phyloP scores from a whole-genome alignment of 1,140 invertebrate genomes.

The Drosophila nigrodunni region DNA sequence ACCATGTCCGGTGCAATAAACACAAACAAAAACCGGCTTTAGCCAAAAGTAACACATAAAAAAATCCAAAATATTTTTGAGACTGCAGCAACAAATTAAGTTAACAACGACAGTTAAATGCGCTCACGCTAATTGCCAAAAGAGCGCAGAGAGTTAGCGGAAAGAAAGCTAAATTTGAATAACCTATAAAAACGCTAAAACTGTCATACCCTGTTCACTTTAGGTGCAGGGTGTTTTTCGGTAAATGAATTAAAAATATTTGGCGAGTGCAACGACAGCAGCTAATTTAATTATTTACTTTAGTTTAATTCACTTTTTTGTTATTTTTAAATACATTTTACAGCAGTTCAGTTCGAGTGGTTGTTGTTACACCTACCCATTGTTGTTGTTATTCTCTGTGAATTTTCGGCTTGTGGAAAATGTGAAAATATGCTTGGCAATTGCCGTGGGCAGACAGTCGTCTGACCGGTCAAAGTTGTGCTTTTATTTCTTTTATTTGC shows the following conservation, averaged over 20 bases:
- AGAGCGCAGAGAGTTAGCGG: not conserved
- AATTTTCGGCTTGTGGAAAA: not conserved
- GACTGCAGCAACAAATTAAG: slow-evolving; percentile 30
- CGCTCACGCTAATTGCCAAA: slow-evolving; percentile 1
- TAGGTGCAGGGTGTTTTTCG: slow-evolving; percentile 1
- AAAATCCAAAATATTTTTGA: slow-evolving; percentile 22
- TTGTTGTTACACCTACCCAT: not conserved
- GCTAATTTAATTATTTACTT: slow-evolving; percentile 80
- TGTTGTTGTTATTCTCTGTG: slow-evolving; percentile 3
- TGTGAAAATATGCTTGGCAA: slow-evolving; percentile 36
- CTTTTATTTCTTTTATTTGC: not conserved
- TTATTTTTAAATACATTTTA: slow-evolving; percentile 25
- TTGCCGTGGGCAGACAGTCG: slow-evolving; percentile 30
- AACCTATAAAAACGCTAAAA: not conserved
- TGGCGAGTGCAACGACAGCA: slow-evolving; percentile 34
- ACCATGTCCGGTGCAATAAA: slow-evolving; percentile 63
- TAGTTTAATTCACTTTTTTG: slow-evolving; percentile 11
- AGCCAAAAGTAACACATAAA: not conserved
- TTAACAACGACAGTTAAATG: slow-evolving; percentile 27
- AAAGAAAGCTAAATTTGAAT: not conserved
- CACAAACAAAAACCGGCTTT: slow-evolving; percentile 30
- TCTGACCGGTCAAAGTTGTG: slow-evolving; percentile 29
- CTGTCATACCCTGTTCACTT: not conserved
- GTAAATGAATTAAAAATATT: slow-evolving; percentile 30
- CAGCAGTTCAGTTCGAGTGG: slow-evolving; percentile 28